A percentile compares a stretch with the other conserved stretches of the same genome.
These are phyloP conservation scores for Acanthisitta chloris DNA, from an alignment of 2,113 vertebrate species.

Conservation along the genomic window DNA sequence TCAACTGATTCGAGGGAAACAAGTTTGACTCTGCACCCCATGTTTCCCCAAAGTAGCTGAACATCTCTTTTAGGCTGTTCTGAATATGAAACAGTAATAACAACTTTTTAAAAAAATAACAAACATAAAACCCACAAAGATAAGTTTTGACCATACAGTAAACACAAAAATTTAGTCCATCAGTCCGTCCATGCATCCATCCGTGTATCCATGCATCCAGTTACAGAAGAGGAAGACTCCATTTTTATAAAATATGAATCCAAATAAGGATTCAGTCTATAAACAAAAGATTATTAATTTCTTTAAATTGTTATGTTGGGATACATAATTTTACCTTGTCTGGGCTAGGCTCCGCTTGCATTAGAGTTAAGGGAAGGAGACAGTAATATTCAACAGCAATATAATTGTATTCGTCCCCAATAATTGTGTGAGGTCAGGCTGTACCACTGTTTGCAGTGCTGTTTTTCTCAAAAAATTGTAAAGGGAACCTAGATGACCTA, in stretches of 20 bases:
- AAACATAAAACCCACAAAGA: background rate
- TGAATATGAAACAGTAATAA: background rate
- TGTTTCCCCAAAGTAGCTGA: background rate
- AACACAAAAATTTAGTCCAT: background rate
- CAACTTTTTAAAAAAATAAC: background rate
- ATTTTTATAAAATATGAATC: background rate
- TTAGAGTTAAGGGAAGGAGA: background rate
- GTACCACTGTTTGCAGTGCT: background rate
- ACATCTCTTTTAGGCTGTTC: background rate
- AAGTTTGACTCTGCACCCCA: background rate
- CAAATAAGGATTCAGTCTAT: background rate
- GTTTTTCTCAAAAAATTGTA: background rate
- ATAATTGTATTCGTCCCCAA: background rate
- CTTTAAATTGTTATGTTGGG: background rate
- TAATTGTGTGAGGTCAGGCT: background rate
- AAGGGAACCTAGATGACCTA: background rate
- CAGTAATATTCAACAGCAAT: background rate
- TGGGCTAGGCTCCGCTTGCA: background rate
- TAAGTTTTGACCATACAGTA: background rate
- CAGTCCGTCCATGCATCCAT: background rate
- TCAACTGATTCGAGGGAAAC: constrained; percentile 15
- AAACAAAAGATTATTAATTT: background rate
- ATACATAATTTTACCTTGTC: background rate
- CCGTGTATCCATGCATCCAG: no score
- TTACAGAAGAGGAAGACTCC: background rate